phyloP scores from a whole-genome alignment of 2,113 vertebrate genomes.

The Conger conger region DNA sequence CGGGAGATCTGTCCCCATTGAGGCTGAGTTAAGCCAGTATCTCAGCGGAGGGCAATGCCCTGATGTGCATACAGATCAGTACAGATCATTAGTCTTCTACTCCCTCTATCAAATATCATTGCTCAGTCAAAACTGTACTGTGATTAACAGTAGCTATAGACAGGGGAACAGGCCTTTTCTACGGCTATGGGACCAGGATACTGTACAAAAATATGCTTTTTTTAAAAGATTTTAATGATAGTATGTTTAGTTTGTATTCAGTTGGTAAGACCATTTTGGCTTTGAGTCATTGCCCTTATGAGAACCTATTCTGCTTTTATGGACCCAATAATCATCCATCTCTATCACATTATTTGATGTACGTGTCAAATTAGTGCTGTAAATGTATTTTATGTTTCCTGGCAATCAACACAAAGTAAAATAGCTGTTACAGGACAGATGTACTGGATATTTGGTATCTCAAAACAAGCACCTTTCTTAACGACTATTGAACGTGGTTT shows the following conservation, averaged over 20 bases:
- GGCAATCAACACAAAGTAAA: neutral
- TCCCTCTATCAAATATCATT: neutral
- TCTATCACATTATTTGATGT: neutral
- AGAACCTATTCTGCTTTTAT: neutral
- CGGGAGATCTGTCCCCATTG: neutral
- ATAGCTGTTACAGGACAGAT: neutral
- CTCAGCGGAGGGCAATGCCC: neutral
- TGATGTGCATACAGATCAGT: slow-evolving; percentile 43
- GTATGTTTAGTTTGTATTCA: too few relatives aligned
- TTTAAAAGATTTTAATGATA: neutral
- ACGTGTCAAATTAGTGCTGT: neutral
- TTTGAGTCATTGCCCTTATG: neutral
- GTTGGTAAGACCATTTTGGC: neutral
- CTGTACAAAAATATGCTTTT: neutral
- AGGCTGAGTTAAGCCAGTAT: neutral
- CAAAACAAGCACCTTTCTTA: neutral
- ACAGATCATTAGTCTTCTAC: slow-evolving; percentile 17
- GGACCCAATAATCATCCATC: neutral
- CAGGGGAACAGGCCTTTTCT: neutral
- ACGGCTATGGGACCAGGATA: neutral
- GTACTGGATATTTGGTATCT: neutral
- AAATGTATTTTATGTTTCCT: neutral
- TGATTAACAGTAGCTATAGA: neutral
- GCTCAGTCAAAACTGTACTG: neutral
- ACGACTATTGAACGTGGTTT: neutral